These are phyloP conservation scores for Crossoptilon crossoptilon DNA, from an alignment of 2,797 vertebrate species.

Conservation along the genomic window DNA sequence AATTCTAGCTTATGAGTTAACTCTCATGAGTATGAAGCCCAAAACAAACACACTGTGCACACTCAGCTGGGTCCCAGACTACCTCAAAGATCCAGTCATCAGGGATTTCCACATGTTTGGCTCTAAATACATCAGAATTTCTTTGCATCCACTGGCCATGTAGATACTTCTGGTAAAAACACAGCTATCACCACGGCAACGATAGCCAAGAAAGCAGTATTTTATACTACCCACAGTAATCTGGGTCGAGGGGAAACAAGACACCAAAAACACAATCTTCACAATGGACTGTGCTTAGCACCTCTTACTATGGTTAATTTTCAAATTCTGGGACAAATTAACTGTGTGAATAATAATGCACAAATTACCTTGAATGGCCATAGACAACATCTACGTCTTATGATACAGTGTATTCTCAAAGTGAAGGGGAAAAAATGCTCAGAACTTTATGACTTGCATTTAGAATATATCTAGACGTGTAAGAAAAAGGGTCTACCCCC, in stretches of 20 bases:
- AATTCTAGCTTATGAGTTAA: rapidly evolving
- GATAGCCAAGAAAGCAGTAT: background rate
- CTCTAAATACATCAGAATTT: background rate
- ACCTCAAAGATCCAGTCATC: background rate
- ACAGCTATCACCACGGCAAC: background rate
- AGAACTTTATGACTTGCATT: background rate
- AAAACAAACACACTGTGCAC: background rate
- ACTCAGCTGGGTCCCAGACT: background rate
- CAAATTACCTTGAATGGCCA: background rate
- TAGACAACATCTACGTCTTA: background rate
- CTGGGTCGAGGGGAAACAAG: too few relatives aligned
- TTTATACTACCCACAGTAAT: background rate
- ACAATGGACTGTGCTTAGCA: background rate
- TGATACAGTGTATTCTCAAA: background rate
- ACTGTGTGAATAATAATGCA: background rate
- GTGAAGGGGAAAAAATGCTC: background rate
- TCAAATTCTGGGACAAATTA: background rate
- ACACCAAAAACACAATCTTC: background rate
- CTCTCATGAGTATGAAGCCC: background rate
- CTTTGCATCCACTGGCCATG: background rate
- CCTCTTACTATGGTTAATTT: background rate
- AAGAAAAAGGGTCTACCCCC: background rate
- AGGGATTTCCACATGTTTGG: background rate
- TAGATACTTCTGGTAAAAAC: background rate
- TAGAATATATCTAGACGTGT: background rate